A percentile compares a stretch with the other conserved stretches of the same genome.
phyloP scores from a whole-genome alignment of 2,113 vertebrate genomes.

The human region GRCh38 chr11:38767001-38767500 shows the following conservation, averaged over 20 bases:
- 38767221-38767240: not conserved
- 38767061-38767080: not conserved
- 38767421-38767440: not conserved
- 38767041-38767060: not conserved
- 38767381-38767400: not conserved
- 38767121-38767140: not conserved
- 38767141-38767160: not conserved
- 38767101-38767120: not conserved
- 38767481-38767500: not conserved
- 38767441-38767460: not conserved
- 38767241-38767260: not conserved
- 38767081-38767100: not conserved
- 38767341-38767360: not conserved
- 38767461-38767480: not conserved
- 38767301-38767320: not conserved
- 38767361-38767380: not conserved
- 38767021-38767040: too few species aligned
- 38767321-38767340: not conserved
- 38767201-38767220: not conserved
- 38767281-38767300: accelerated
- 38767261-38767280: not conserved
- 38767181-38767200: not conserved
- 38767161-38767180: not conserved
- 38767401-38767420: not conserved
- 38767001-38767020: not conserved